Evolutionary conservation across 2,113 vertebrate genomes (phyloP).

Genomic region (Suricata suricatta): DNA sequence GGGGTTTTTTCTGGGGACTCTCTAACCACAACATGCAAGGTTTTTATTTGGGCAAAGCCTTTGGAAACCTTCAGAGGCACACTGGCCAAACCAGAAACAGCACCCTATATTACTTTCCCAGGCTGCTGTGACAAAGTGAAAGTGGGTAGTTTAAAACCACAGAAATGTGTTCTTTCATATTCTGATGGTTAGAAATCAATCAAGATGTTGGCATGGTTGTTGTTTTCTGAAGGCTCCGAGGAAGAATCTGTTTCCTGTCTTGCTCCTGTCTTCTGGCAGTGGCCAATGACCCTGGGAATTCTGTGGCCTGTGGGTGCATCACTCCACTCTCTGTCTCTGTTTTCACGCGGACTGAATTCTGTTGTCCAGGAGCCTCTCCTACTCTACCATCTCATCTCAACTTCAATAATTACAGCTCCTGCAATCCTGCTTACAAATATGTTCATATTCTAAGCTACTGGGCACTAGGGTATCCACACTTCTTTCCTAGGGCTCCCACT

Average conservation of each 20-base stretch:
- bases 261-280: not conserved
- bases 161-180: not conserved
- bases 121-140: not conserved
- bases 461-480: not conserved
- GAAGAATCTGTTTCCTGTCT: not conserved
- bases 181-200: not conserved
- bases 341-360: not conserved
- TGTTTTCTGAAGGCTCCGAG: not conserved
- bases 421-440: not conserved
- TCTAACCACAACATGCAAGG: not conserved
- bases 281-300: not conserved
- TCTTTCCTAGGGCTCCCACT: not conserved
- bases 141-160: not conserved
- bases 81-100: not conserved
- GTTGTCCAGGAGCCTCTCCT: rapidly evolving
- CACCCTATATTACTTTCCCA: not conserved
- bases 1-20: not conserved
- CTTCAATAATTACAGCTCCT: not conserved
- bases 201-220: not conserved
- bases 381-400: not conserved
- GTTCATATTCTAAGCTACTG: not conserved
- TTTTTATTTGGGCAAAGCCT: not conserved
- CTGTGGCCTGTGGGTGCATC: not conserved
- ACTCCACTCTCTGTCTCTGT: not conserved
- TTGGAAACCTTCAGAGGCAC: not conserved